Conservation (phyloP, 2,888 invertebrate species). For the Chironomus tentans region DNA sequence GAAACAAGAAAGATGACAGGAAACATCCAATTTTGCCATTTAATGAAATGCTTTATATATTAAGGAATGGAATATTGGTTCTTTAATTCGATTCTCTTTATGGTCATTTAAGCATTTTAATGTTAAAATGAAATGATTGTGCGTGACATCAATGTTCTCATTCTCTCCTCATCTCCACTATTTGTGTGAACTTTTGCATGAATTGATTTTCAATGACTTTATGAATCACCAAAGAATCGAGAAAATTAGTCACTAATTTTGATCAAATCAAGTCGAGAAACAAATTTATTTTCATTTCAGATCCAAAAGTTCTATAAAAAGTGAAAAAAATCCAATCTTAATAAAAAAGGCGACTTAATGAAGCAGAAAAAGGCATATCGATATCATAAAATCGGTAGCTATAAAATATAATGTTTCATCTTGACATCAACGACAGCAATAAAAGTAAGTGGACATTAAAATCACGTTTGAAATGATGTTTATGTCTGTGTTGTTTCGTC, state of each 20-base stretch:
- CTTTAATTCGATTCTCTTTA: constrained; percentile 17
- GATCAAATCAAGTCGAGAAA: no score
- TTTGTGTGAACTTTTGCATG: not conserved
- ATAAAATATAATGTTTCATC: constrained; percentile 22
- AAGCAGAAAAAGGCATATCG: not conserved
- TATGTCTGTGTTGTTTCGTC: no score
- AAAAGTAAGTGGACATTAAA: constrained; percentile 15
- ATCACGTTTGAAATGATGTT: constrained; percentile 5
- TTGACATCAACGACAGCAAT: not conserved
- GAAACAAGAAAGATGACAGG: constrained; percentile 1
- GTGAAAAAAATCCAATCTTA: no score
- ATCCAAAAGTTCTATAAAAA: not conserved
- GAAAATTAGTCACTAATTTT: no score
- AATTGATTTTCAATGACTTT: not conserved
- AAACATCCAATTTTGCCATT: constrained; percentile 23
- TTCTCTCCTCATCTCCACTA: not conserved
- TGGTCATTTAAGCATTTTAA: constrained; percentile 3
- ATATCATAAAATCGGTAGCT: constrained; percentile 20
- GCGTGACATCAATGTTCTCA: constrained; percentile 14
- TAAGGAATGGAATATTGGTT: constrained; percentile 23
- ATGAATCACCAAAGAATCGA: no score
- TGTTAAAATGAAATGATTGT: not conserved
- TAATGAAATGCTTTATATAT: constrained; percentile 18
- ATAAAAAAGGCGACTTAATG: not conserved
- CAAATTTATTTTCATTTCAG: no score